A percentile compares a stretch with the other conserved stretches of the same genome.
phyloP scores from a whole-genome alignment of 2,113 vertebrate genomes.

The rabbit (Oryctolagus cuniculus) region mOryCun1.1 NC_091438.1:157682001-157682500 shows the following conservation, averaged over 20 bases:
- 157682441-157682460: constrained; percentile 58
- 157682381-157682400: background rate
- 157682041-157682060: constrained; percentile 86
- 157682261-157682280: constrained; percentile 88
- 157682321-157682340: too few relatives aligned
- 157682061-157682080: constrained; percentile 87
- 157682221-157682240: constrained; percentile 85
- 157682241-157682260: constrained; percentile 86
- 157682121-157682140: constrained; percentile 86
- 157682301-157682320: constrained; percentile 83
- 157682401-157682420: constrained; percentile 58
- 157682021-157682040: constrained; percentile 89
- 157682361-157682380: constrained; percentile 4
- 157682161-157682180: constrained; percentile 88
- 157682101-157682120: constrained; percentile 87
- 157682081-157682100: constrained; percentile 86
- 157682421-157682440: constrained; percentile 69
- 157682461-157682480: constrained; percentile 74
- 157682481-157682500: constrained; percentile 79
- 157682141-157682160: constrained; percentile 86
- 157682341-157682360: constrained; percentile 32
- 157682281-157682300: constrained; percentile 74
- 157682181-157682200: constrained; percentile 88
- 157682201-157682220: constrained; percentile 84
- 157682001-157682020: constrained; percentile 92